Percentiles rank a stretch among this genome's conserved stretches.
These are phyloP conservation scores for Xestia ashworthii DNA, from an alignment of 2,888 invertebrate genomes.

Conservation along the genomic window DNA sequence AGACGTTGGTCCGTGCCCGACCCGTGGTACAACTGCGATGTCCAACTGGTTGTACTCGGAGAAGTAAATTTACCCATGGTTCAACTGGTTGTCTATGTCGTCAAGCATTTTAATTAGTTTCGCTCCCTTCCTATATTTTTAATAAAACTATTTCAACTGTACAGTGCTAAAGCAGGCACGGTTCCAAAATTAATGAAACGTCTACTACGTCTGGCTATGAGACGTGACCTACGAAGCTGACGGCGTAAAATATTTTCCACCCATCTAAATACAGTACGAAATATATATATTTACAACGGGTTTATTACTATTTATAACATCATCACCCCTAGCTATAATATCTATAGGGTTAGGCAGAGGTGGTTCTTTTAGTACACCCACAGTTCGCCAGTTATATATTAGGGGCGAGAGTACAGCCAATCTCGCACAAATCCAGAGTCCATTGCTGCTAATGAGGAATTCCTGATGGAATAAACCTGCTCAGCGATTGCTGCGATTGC, in stretches of 20 bases:
- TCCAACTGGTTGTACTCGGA: too few species aligned
- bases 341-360: not conserved
- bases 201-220: not conserved
- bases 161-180: not conserved
- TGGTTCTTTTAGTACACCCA: not conserved
- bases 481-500: too few species aligned
- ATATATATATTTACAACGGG: not conserved
- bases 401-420: not conserved
- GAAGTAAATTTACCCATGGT: too few species aligned
- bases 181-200: conserved; percentile 21
- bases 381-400: not conserved
- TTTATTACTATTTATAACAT: not conserved
- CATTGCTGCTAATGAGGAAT: not conserved
- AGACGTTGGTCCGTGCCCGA: too few species aligned
- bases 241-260: not conserved
- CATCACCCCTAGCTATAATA: not conserved
- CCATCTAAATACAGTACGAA: not conserved
- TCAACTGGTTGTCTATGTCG: not conserved
- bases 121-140: not conserved
- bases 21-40: too few species aligned
- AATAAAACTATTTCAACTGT: conserved; percentile 7
- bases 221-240: not conserved
- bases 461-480: not conserved
- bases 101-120: conserved; percentile 17
- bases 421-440: not conserved